Evolutionary conservation across 2,888 invertebrate species (phyloP).

Genomic region (Microchrysa polita): DNA sequence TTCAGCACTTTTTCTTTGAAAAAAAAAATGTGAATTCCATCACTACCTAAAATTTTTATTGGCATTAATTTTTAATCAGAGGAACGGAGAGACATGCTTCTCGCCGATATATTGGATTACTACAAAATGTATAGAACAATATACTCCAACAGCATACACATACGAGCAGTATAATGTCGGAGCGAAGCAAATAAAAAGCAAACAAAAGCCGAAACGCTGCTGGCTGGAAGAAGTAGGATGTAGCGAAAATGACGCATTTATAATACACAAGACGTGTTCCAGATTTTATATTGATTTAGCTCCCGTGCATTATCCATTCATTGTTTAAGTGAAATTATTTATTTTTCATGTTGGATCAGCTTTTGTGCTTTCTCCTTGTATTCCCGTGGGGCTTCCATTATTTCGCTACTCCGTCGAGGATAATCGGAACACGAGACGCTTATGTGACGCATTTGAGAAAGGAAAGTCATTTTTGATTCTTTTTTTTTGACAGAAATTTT

Average conservation of each 20-base stretch:
- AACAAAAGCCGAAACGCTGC: background rate
- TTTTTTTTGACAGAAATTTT: no score
- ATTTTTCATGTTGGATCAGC: slow-evolving; percentile 5
- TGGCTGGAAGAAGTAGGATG: background rate
- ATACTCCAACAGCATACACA: no score
- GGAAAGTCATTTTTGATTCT: no score
- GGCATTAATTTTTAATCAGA: slow-evolving; percentile 28
- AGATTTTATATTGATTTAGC: slow-evolving; percentile 5
- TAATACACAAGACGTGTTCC: background rate
- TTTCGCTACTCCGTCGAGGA: no score
- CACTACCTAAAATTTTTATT: slow-evolving; percentile 26
- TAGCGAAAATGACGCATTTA: slow-evolving; percentile 2
- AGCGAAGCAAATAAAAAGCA: background rate
- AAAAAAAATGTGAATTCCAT: slow-evolving; percentile 18
- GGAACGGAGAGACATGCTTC: background rate
- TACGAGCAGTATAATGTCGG: no score
- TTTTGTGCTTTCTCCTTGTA: background rate
- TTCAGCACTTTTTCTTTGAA: background rate
- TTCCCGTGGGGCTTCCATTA: no score
- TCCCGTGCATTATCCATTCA: slow-evolving; percentile 10
- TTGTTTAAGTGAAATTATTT: slow-evolving; percentile 5
- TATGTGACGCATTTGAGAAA: no score
- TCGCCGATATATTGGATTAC: background rate
- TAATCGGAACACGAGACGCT: no score
- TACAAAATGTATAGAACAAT: background rate